A percentile compares a stretch with the other conserved stretches of the same genome.
Conservation (phyloP, 64 coral and sea anemone species). For the Stichodactyla helianthus region DNA sequence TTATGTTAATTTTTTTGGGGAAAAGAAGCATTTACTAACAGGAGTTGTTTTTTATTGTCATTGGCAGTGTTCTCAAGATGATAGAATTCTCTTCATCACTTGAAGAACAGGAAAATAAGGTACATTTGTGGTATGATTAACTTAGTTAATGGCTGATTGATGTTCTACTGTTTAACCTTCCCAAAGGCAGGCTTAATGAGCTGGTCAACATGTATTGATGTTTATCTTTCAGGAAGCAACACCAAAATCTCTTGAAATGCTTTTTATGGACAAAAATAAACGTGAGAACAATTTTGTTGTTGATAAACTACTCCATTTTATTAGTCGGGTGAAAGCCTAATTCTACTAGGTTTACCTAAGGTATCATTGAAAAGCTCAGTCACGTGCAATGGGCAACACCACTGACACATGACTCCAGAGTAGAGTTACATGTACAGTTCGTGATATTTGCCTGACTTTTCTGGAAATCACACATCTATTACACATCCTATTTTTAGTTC, state of each 20-base stretch:
- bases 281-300: constrained; percentile 27
- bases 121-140: neutral
- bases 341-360: no score
- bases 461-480: no score
- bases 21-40: neutral
- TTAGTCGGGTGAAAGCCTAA: no score
- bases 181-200: neutral
- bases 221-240: constrained; percentile 37
- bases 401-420: no score
- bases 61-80: constrained; percentile 77
- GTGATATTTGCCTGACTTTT: no score
- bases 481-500: no score
- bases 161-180: neutral
- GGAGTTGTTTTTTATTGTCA: neutral
- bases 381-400: no score
- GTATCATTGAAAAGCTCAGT: no score
- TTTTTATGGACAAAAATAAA: constrained; percentile 95
- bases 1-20: no score
- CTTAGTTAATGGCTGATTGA: no score
- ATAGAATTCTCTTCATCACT: constrained; percentile 82
- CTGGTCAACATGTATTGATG: neutral
- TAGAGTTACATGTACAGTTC: no score
- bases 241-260: constrained; percentile 95
- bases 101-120: constrained; percentile 20
- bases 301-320: no score